Evolutionary conservation across 2,888 invertebrate genomes (phyloP).

Genomic region (Acleris holmiana): DNA sequence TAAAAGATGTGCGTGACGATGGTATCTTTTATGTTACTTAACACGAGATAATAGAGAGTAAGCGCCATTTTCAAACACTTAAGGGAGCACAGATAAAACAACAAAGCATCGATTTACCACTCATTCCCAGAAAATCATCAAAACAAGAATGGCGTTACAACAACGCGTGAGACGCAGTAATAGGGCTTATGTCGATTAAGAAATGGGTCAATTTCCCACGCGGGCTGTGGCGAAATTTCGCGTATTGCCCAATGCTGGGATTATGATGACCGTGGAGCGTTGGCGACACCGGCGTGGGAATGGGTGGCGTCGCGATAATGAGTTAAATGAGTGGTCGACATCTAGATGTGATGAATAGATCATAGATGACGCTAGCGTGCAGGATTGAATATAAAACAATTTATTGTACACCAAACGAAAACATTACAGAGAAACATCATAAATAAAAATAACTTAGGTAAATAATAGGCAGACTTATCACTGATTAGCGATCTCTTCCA

Average conservation of each 20-base stretch:
- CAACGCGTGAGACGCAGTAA: conserved; percentile 30
- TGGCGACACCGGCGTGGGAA: conserved; percentile 34
- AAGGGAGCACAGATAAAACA: conserved; percentile 35
- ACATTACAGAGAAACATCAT: too few relatives aligned
- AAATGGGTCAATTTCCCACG: conserved; percentile 51
- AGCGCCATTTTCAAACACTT: conserved; percentile 35
- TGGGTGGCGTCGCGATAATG: conserved; percentile 9
- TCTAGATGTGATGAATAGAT: background rate
- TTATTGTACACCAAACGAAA: too few relatives aligned
- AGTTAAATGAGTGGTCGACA: background rate
- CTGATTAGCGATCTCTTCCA: too few relatives aligned
- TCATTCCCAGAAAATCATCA: conserved; percentile 50
- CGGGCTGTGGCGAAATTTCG: conserved; percentile 35
- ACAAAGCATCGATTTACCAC: conserved; percentile 40
- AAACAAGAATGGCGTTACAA: conserved; percentile 44
- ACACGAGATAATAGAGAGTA: background rate
- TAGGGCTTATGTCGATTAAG: conserved; percentile 40
- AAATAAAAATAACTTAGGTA: too few relatives aligned
- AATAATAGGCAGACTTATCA: too few relatives aligned
- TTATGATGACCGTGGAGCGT: conserved; percentile 34
- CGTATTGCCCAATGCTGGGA: conserved; percentile 26
- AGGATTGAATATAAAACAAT: too few relatives aligned
- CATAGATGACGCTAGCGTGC: background rate
- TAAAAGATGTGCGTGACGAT: conserved; percentile 4
- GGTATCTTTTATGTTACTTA: conserved; percentile 6